Conservation (phyloP, 2,888 invertebrate genomes). For the Netelia inedita region DNA sequence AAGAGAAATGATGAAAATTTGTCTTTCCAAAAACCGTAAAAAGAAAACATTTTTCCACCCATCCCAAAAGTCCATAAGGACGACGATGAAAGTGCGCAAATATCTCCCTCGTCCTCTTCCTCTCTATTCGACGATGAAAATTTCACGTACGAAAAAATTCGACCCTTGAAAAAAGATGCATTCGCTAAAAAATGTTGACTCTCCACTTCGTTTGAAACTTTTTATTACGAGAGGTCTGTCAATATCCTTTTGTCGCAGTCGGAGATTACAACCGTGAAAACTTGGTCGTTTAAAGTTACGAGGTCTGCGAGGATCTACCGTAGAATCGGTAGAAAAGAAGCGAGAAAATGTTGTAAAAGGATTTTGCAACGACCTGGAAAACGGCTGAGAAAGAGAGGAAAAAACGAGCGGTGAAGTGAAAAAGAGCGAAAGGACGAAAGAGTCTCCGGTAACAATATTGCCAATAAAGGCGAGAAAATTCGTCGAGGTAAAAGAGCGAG, state of each 20-base stretch:
- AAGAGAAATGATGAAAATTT: too few species aligned
- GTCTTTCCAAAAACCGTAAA: too few species aligned
- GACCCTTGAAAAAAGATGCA: neutral
- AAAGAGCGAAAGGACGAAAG: neutral
- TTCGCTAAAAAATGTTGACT: too few species aligned
- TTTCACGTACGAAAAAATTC: neutral
- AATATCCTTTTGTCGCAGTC: neutral
- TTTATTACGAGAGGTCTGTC: neutral
- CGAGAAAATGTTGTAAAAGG: neutral
- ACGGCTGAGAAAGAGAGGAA: neutral
- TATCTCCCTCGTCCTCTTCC: neutral
- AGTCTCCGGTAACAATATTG: slow-evolving; percentile 24
- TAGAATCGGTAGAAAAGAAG: neutral
- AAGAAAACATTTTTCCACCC: too few species aligned
- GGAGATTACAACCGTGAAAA: neutral
- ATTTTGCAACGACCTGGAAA: neutral
- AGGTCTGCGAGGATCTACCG: neutral
- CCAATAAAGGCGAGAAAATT: slow-evolving; percentile 19
- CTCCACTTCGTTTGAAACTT: neutral
- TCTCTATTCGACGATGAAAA: neutral
- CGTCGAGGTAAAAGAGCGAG: neutral
- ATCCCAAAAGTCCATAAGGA: too few species aligned
- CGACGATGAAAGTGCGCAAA: neutral
- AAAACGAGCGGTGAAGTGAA: neutral
- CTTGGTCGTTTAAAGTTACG: slow-evolving; percentile 53